Conservation (phyloP, 2,888 invertebrate species). For the Ophion ventricosus region DNA sequence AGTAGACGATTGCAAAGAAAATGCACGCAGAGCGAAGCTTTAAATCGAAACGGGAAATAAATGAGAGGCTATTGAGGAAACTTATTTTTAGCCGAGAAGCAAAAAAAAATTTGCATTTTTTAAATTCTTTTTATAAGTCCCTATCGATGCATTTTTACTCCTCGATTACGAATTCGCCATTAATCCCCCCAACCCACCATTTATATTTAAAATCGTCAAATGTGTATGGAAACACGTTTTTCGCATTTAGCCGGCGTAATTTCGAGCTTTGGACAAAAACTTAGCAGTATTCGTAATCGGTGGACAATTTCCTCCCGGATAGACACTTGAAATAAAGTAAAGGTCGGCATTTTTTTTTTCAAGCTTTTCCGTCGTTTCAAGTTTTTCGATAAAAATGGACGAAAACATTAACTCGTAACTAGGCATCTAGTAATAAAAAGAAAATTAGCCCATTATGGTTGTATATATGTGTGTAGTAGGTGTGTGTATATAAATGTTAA, state of each 20-base stretch:
- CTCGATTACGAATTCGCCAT: not conserved
- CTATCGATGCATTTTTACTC: not conserved
- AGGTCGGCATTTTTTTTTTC: no score
- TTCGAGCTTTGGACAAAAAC: no score
- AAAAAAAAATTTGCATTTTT: not conserved
- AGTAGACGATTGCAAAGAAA: not conserved
- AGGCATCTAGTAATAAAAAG: no score
- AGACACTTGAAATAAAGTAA: no score
- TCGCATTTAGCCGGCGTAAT: no score
- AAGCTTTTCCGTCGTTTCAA: no score
- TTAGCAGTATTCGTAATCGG: no score
- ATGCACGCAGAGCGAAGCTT: not conserved
- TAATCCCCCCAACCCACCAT: not conserved
- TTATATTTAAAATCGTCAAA: not conserved
- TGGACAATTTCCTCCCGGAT: no score
- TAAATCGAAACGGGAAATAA: not conserved
- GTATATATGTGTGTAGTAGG: not conserved
- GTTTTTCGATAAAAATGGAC: not conserved
- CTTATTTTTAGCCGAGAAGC: not conserved
- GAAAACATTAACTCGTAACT: not conserved
- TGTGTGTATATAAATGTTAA: not conserved
- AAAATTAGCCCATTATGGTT: no score
- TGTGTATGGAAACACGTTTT: not conserved
- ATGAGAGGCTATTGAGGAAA: not conserved
- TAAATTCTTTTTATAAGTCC: not conserved